A percentile compares a stretch with the other conserved stretches of the same genome.
phyloP scores from a whole-genome alignment of 2,113 vertebrate species.

The Suricata suricatta region DNA sequence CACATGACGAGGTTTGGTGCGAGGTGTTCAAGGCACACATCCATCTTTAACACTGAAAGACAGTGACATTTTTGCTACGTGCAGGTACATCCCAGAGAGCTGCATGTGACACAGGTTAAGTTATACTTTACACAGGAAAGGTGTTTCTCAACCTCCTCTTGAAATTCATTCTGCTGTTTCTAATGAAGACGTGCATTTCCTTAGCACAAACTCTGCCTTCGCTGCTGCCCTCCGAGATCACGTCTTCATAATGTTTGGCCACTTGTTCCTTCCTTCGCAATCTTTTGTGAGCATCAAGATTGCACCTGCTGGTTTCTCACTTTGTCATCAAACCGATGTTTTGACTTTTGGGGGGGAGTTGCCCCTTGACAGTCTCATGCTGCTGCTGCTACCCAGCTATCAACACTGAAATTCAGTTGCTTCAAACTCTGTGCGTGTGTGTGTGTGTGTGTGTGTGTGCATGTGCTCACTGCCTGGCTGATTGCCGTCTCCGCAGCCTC shows the following conservation, averaged over 20 bases:
- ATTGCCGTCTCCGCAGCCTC: background rate
- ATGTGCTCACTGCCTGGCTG: background rate
- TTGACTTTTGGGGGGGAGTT: background rate
- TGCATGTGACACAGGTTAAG: accelerated
- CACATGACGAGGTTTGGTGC: background rate
- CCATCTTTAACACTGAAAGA: background rate
- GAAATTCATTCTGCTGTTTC: background rate
- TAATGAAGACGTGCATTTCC: background rate
- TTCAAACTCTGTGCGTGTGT: background rate
- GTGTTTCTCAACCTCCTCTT: background rate
- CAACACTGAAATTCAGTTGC: background rate
- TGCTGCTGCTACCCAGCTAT: background rate
- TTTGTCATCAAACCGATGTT: background rate
- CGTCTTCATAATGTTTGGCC: background rate
- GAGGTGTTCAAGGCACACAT: background rate
- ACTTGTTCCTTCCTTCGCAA: background rate
- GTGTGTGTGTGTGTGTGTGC: background rate
- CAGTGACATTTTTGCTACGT: accelerated
- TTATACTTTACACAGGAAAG: background rate
- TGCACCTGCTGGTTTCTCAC: background rate
- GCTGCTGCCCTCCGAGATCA: background rate
- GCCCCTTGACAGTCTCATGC: background rate
- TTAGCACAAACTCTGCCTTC: background rate
- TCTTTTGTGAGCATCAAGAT: background rate
- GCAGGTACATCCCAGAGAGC: background rate